Base-by-base conservation (phyloP, 2,888 invertebrate genomes). In the Erebia aethiops region DNA sequence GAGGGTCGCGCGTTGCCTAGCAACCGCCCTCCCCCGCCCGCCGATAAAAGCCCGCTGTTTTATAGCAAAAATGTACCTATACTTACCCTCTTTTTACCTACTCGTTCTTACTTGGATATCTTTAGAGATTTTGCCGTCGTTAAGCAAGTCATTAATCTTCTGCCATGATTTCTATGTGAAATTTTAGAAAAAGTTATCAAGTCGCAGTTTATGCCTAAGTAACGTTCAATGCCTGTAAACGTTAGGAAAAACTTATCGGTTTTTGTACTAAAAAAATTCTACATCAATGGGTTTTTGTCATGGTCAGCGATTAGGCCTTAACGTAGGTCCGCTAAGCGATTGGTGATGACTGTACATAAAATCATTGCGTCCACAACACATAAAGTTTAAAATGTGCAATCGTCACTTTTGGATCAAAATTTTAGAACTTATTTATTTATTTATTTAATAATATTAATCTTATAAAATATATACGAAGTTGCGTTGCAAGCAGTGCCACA, bases 1-100 rank as follows among this genome's bases (percentile, higher is more conserved):
- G 89, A 91, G 92, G 92, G 90, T 89, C 87, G 87, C 82, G 83
- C 82, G 92, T 94, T 79, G 84, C 87, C 86, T 89, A 84, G 88
- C 86, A 85, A 94, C 92, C 81, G 80, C 76, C 82, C 81, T 82
- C 83, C 87, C 84, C 84, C 82, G 80, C 79, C 80, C 77, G 74
- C 74, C 77, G 73, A 79, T 87, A 85, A 88, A 88, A 87, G 88
- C 87, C 84, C 87, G 86, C 88, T 86, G 90, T 91, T 91, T 91
- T 92, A 91, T 89, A 85, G 79, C 78, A 77, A 78, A 78, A 77
- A 72, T 76, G 77, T 76, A 72, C 46, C 11, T 43, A 43, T 11
- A 43, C n/a, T n/a, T n/a, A n/a, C 77, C 79, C 77, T 76, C 78
- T 78, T 77, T 80, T 67, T 76, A 35, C 35, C 35, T 35, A 35